Percentiles rank a stretch among this genome's conserved stretches.
Conservation (phyloP, 2,888 invertebrate species). For the Agrotis segetum region DNA sequence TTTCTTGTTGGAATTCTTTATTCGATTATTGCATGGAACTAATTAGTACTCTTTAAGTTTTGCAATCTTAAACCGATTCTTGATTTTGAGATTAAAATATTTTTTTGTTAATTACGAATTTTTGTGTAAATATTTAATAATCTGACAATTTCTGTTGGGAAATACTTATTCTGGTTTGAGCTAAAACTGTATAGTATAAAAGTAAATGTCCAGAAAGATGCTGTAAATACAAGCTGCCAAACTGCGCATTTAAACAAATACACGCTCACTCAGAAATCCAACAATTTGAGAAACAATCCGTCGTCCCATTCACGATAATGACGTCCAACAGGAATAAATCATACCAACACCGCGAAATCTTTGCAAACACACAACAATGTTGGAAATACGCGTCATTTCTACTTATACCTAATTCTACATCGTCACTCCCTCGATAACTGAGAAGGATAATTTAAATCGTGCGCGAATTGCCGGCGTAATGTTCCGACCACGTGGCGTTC, state of each 20-base stretch:
- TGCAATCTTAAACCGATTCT: neutral
- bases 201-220: neutral
- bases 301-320: conserved; percentile 35
- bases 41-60: too few relatives aligned
- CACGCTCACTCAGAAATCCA: conserved; percentile 4
- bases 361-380: conserved; percentile 51
- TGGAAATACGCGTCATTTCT: conserved; percentile 58
- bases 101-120: too few relatives aligned
- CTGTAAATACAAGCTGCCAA: conserved; percentile 12
- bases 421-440: conserved; percentile 87
- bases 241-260: conserved; percentile 11
- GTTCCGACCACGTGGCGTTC: conserved; percentile 84
- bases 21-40: neutral
- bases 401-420: conserved; percentile 62
- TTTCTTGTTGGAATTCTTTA: neutral
- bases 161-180: neutral
- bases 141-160: too few relatives aligned
- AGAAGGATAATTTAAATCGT: conserved; percentile 90
- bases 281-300: conserved; percentile 30
- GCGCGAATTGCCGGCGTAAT: conserved; percentile 87
- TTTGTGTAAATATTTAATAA: too few relatives aligned
- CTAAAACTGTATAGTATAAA: neutral
- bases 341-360: conserved; percentile 29
- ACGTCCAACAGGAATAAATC: conserved; percentile 46
- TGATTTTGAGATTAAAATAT: neutral